A percentile compares a stretch with the other conserved stretches of the same genome.
Conservation (phyloP, 2,888 invertebrate species). For the Pyrrhosoma nymphula region DNA sequence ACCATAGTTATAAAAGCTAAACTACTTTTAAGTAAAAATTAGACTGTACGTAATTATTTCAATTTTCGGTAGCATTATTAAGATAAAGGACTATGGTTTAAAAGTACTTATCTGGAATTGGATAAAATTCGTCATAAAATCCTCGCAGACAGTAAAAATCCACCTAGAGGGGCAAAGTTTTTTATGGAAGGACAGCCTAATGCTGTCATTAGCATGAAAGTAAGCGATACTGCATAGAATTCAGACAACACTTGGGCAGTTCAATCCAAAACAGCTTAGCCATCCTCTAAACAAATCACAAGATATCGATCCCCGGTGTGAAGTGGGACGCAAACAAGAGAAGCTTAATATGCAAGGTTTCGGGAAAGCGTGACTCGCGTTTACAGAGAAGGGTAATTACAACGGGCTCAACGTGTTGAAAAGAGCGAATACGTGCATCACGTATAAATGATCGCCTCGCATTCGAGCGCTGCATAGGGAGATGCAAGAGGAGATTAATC, state of each 20-base stretch:
- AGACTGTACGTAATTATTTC: no score
- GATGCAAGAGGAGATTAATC: not conserved
- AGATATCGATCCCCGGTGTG: not conserved
- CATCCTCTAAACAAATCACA: not conserved
- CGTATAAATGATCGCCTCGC: not conserved
- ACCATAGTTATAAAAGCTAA: no score
- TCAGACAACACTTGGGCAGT: not conserved
- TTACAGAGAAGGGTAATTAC: not conserved
- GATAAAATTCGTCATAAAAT: no score
- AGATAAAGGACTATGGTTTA: no score
- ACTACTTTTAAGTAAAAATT: no score
- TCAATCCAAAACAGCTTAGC: not conserved
- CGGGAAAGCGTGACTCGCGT: not conserved
- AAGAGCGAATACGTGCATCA: constrained; percentile 19
- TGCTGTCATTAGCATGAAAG: not conserved
- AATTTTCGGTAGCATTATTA: no score
- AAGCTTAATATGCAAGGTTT: not conserved
- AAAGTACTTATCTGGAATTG: no score
- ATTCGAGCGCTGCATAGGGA: not conserved
- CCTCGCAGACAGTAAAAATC: no score
- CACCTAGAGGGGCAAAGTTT: not conserved
- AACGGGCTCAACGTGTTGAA: not conserved
- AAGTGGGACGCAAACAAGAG: not conserved
- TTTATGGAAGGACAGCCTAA: not conserved
- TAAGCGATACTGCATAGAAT: not conserved